A percentile compares a stretch with the other conserved stretches of the same genome.
phyloP scores from a whole-genome alignment of 2,113 vertebrate genomes.

The Gymnogyps californianus region DNA sequence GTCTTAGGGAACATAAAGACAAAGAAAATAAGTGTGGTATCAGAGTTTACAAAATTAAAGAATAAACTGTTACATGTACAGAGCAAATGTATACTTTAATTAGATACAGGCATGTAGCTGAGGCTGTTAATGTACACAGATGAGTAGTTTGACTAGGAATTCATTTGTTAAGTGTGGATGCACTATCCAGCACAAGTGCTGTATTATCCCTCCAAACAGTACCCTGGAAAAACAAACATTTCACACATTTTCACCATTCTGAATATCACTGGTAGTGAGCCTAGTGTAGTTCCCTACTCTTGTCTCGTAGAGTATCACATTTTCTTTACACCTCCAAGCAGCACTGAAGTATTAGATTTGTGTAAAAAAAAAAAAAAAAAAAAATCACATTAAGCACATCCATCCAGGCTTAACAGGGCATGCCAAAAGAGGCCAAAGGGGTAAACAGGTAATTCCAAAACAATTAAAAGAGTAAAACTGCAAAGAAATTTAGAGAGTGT shows the following conservation, averaged over 20 bases:
- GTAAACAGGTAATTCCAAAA: background rate
- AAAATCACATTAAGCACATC: background rate
- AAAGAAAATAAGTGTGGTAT: background rate
- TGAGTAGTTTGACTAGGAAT: background rate
- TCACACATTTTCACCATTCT: background rate
- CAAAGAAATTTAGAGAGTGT: background rate
- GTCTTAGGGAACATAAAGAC: background rate
- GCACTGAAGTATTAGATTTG: conserved; percentile 77
- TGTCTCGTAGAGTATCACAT: conserved; percentile 69
- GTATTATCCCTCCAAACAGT: background rate
- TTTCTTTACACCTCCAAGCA: conserved; percentile 80
- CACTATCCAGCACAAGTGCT: background rate
- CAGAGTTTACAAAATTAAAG: background rate
- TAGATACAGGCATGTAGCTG: background rate
- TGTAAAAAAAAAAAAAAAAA: conserved; percentile 65
- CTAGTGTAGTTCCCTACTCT: conserved; percentile 67
- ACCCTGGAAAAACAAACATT: background rate
- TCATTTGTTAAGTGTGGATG: background rate
- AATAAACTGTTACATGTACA: background rate
- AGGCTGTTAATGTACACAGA: background rate
- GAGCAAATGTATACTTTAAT: background rate
- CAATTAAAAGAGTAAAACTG: background rate
- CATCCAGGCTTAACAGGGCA: background rate
- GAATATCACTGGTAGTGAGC: background rate
- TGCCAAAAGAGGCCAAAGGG: background rate